Conservation (phyloP, 2,797 vertebrate species). For the Periparus ater region DNA sequence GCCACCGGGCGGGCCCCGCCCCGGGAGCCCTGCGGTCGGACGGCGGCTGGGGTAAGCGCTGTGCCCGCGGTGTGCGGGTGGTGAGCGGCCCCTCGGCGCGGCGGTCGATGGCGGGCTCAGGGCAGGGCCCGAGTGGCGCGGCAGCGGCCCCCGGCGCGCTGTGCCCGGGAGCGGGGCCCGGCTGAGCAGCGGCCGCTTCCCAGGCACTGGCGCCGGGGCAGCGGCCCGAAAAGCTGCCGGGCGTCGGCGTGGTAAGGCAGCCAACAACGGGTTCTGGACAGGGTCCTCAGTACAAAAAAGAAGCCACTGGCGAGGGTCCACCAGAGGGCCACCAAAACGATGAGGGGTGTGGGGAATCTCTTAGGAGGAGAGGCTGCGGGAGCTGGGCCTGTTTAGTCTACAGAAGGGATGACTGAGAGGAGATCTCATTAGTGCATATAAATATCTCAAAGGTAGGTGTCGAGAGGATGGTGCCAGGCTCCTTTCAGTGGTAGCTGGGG, state of each 20-base stretch:
- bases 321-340: not conserved
- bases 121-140: not conserved
- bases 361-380: not conserved
- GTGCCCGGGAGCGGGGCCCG: not conserved
- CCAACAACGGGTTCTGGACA: not conserved
- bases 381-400: not conserved
- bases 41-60: not conserved
- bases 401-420: not conserved
- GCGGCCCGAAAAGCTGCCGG: fast-evolving
- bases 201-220: fast-evolving
- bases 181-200: not conserved
- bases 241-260: not conserved
- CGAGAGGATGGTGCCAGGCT: not conserved
- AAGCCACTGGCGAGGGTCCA: not conserved
- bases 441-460: not conserved
- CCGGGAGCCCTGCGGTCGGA: not conserved
- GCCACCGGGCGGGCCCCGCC: not conserved
- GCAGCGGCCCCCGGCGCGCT: not conserved
- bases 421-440: not conserved
- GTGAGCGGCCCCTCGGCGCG: not conserved
- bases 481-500: not conserved
- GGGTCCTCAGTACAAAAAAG: not conserved
- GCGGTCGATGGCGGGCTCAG: not conserved
- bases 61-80: not conserved
- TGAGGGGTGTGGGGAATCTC: not conserved